phyloP scores from a whole-genome alignment of 2,888 invertebrate species.

The Trachelus troglodyta region DNA sequence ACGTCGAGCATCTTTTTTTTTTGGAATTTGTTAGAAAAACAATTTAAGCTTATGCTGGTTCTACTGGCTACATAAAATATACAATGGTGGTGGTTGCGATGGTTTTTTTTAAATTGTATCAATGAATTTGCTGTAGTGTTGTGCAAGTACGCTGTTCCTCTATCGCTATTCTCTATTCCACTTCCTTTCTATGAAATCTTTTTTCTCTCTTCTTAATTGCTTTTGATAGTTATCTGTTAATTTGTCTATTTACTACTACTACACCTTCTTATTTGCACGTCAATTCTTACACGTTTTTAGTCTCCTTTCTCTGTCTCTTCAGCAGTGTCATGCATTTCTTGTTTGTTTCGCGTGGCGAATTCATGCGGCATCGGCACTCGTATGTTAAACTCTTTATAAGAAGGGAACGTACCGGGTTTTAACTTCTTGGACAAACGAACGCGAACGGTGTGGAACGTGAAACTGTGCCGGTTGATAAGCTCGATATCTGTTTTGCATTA shows the following conservation, averaged over 20 bases:
- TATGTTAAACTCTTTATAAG: neutral
- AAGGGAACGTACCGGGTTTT: neutral
- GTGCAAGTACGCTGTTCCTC: conserved; percentile 39
- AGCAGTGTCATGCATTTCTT: neutral
- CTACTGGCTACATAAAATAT: conserved; percentile 13
- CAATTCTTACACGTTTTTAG: neutral
- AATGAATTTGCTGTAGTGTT: conserved; percentile 44
- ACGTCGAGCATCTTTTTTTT: conserved; percentile 9
- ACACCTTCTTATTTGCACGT: conserved; percentile 31
- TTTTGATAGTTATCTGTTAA: neutral
- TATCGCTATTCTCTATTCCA: conserved; percentile 35
- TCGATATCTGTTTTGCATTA: conserved; percentile 28
- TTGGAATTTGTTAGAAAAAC: conserved; percentile 63
- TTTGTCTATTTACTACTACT: neutral
- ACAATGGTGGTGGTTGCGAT: conserved; percentile 53
- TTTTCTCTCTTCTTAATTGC: conserved; percentile 16
- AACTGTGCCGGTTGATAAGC: conserved; percentile 13
- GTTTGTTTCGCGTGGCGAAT: neutral
- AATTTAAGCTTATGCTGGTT: conserved; percentile 47
- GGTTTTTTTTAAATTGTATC: conserved; percentile 25
- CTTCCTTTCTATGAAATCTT: conserved; percentile 23
- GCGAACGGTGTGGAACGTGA: too few relatives aligned
- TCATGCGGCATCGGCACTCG: neutral
- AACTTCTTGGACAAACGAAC: neutral
- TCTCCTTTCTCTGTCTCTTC: too few relatives aligned